Evolutionary conservation across 2,113 vertebrate genomes (phyloP), one percentile per base, ranked within the genome.

Genomic region (Meles meles): DNA sequence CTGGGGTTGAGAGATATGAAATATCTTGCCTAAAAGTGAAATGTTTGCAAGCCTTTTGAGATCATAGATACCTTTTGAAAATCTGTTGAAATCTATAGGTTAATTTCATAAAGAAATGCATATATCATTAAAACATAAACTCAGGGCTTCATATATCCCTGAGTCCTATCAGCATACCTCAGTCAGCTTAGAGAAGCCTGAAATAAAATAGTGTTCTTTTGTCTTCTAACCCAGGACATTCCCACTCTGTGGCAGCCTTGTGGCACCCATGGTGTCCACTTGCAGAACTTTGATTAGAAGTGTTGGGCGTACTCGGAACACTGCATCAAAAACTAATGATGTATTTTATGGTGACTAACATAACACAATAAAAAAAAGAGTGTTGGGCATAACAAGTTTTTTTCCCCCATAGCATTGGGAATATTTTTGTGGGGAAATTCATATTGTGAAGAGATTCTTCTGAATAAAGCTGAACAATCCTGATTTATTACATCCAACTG

Each of bases 371-470:
- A 55, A 55, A 52, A 55, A 55, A 59, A 31, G 27, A 71, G 3
- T 94, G 21, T 77, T 27, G 9, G 34, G 0, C 2, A 81, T 47
- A 72, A 39, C 0, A 59, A 1, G 3, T n/a, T 86, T 79, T 72
- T 27, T 52, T 3, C 27, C 21, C 57, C 57, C 20, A 84, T 72
- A 82, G 59, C 31, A 87, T 15, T 94, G 37, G 4, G 59, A 72
- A 57, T 82, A 87, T 57, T 93, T 97, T 92, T 7, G 52, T 81
- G 39, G 25, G 69, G 71, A 94, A 94, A 82, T 61, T 97, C 13
- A 89, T 77, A 79, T 42, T 71, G 1, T 55, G 52, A 89, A 90
- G 37, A 55, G 11, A 90, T 87, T 39, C 2, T 90, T 95, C 76
- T 69, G 14, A 92, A 94, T 72, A 89, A 39, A 39, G 27, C 55